Evolutionary conservation across 2,888 invertebrate species (phyloP), one percentile per base, ranked within the genome.

Genomic region (Physocephala rufipes): DNA sequence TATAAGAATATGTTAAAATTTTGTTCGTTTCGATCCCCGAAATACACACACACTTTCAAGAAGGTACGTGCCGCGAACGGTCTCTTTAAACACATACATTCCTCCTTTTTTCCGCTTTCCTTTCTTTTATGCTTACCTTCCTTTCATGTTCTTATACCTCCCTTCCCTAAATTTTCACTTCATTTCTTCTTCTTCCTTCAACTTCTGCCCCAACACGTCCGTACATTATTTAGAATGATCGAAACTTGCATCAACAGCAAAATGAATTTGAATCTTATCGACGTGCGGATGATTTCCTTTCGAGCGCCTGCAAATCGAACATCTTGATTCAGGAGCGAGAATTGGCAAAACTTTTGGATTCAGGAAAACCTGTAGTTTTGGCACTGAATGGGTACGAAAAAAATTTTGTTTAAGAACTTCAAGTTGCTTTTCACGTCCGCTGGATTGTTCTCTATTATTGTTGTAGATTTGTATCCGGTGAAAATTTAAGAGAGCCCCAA

Each of bases 1-100:
- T 4, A 19, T 19, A 12, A 76, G 77, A 68, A 84, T n/a, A n/a
- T 84, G 85, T 77, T 84, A 63, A 84, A 84, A 70, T 84, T 84
- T 71, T 84, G 85, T 73, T 84, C 84, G 62, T 76, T 80, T 7
- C 74, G 75, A 73, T 68, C 76, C 26, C 74, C 73, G 47, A 67
- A 73, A 28, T n/a, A n/a, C n/a, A 9, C 36, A 9, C 70, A 73
- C 73, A 24, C 66, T 64, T 24, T 72, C n/a, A 82, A 79, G 76
- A 82, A 76, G 72, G 76, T 76, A 76, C 73, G 72, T 49, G 9
- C 36, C 36, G 5, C 4, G 9, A 36, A 5, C 24, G 24, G 24
- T 4, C 36, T 7, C 9, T 36, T 36, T 36, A 9, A 7, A 36
- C 9, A 36, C 36, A n/a, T n/a, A 7, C 36, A 9, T 9, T 36